Percentiles rank a stretch among this genome's conserved stretches.
These are phyloP conservation scores for Mythimna albipuncta DNA, from an alignment of 2,888 invertebrate species.

Conservation along the genomic window DNA sequence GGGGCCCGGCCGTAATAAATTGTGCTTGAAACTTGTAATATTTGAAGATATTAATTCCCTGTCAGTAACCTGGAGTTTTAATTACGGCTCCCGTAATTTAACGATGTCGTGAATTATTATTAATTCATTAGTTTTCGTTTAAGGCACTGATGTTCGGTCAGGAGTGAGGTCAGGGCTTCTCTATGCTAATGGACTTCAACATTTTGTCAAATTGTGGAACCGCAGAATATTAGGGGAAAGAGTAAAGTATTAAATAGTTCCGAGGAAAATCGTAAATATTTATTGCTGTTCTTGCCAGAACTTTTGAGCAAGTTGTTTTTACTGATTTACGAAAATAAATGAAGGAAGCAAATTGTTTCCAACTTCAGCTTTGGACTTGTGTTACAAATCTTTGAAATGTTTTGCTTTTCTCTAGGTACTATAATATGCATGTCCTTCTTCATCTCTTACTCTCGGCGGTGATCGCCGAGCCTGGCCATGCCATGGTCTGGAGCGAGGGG, in stretches of 20 bases:
- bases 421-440: no score
- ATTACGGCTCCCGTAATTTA: conserved; percentile 62
- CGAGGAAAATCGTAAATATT: conserved; percentile 3
- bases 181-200: conserved; percentile 34
- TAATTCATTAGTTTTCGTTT: conserved; percentile 60
- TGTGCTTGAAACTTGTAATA: conserved; percentile 66
- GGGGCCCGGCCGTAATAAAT: conserved; percentile 60
- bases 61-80: conserved; percentile 67
- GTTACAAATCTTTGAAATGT: no score
- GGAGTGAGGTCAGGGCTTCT: conserved; percentile 27
- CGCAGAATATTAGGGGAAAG: conserved; percentile 1
- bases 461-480: no score
- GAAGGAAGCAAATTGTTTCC: no score
- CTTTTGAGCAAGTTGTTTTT: neutral
- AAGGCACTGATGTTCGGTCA: conserved; percentile 30
- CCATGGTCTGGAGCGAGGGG: no score
- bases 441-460: no score
- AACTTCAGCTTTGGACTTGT: no score
- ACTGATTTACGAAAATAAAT: neutral
- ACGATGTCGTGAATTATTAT: conserved; percentile 60
- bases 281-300: neutral
- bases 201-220: conserved; percentile 41
- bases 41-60: conserved; percentile 68
- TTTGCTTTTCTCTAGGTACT: no score
- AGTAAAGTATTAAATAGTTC: conserved; percentile 25